Evolutionary conservation across 2,888 invertebrate genomes (phyloP).

Genomic region (Eustalomyia histrio): DNA sequence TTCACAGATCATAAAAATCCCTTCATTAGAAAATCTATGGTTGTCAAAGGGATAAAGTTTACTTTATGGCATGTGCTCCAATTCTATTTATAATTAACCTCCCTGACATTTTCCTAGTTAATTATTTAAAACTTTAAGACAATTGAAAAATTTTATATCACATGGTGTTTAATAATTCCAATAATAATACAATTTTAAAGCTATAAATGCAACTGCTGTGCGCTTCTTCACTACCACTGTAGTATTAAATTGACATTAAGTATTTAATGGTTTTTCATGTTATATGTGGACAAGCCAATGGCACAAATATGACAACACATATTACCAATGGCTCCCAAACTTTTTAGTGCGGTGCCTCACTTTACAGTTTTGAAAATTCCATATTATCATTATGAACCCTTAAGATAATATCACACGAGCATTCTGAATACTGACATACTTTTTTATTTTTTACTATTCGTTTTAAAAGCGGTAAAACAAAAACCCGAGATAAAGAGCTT

Average conservation of each 20-base stretch:
- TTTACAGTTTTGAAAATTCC: no score
- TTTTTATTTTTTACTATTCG: no score
- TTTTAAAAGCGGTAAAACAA: no score
- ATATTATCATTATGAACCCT: no score
- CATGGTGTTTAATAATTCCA: constrained; percentile 21
- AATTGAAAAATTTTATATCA: background rate
- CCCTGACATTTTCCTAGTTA: background rate
- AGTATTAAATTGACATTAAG: constrained; percentile 6
- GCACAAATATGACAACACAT: constrained; percentile 3
- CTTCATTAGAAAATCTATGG: no score
- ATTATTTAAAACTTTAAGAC: background rate
- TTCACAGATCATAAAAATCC: no score
- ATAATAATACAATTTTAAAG: constrained; percentile 14
- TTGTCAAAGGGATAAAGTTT: no score
- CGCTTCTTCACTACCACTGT: background rate
- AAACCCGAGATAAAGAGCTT: no score
- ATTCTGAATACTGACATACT: no score
- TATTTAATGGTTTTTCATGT: background rate
- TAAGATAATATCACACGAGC: no score
- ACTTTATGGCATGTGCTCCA: background rate
- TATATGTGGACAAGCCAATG: background rate
- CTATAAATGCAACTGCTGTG: background rate
- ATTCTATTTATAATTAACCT: background rate
- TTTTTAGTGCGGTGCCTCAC: no score
- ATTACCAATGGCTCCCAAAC: no score